Evolutionary conservation across 2,888 invertebrate species (phyloP).

Genomic region (Harmothoe impar): DNA sequence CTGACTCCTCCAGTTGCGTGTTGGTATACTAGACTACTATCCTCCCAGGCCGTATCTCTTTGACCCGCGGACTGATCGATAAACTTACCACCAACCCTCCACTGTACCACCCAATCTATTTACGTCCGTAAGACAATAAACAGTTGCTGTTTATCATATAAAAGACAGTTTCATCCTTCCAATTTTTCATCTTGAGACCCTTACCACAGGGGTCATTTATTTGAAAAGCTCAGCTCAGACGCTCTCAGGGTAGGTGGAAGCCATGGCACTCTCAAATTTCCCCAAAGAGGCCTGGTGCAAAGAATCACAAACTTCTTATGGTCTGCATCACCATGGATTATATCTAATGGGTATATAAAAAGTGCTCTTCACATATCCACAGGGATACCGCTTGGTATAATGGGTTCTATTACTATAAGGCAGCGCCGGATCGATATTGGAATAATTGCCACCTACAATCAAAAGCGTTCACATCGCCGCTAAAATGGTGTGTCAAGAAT

Average conservation of each 20-base stretch:
- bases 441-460: background rate
- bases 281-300: background rate
- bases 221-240: too few relatives aligned
- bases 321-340: background rate
- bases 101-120: background rate
- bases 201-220: background rate
- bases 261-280: too few relatives aligned
- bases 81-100: background rate
- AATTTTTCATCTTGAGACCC: background rate
- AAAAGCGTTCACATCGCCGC: too few relatives aligned
- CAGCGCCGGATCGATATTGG: background rate
- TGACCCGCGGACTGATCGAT: constrained; percentile 19
- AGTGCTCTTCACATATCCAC: background rate
- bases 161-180: background rate
- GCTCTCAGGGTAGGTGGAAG: too few relatives aligned
- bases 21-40: background rate
- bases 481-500: too few relatives aligned
- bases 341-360: background rate
- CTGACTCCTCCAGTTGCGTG: background rate
- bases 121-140: constrained; percentile 23
- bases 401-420: background rate
- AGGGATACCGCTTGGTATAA: background rate
- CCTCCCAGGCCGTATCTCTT: background rate
- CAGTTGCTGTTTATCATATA: constrained; percentile 26
- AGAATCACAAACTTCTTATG: background rate